Base-by-base conservation (phyloP, 2,797 vertebrate genomes). In the Acanthiza pusilla region DNA sequence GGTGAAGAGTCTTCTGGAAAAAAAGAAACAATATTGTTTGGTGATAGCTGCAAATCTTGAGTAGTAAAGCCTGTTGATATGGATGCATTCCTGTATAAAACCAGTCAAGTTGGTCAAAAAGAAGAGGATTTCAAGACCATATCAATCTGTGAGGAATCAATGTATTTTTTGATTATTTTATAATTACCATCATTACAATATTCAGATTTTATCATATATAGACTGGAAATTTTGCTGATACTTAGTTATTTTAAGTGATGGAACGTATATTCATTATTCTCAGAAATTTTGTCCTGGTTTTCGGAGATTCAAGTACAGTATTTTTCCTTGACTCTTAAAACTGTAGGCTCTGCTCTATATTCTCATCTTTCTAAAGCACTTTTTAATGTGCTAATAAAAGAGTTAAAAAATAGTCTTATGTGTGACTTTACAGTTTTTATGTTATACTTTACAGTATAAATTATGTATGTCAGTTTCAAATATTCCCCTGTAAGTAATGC, bases 381-480 rank as follows among this genome's bases (percentile, higher is more conserved):
- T 85, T 61, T 66, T 30, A 79, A 57, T 48, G 19, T 73, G n/a
- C 20, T 90, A 66, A 58, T 54, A 72, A 66, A 71, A 73, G 48
- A 70, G 26, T n/a, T 45, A 30, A 51, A 74, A 72, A 42, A 6
- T 15, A 71, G 61, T 57, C 55, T 54, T 19, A 17, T 53, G 13
- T 20, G 21, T 73, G 75, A 74, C 21, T 92, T 91, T 61, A 30
- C 27, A 53, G 12, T 85, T 42, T 42, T 16, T 15, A 42, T 42
- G 40, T 42, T 42, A 42, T 42, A 74, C 21, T 92, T 91, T 61
- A 27, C 30, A 53, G 12, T 83, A 83, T 93, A 81, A 91, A 82
- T 96, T 94, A 90, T 74, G 17, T 36, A 72, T 91, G 40, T 47
- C 73, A 50, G 42, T 95, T 85, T 94, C 65, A 91, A 92, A 53